phyloP scores from a whole-genome alignment of 2,113 vertebrate species.

The Heteronetta atricapilla region DNA sequence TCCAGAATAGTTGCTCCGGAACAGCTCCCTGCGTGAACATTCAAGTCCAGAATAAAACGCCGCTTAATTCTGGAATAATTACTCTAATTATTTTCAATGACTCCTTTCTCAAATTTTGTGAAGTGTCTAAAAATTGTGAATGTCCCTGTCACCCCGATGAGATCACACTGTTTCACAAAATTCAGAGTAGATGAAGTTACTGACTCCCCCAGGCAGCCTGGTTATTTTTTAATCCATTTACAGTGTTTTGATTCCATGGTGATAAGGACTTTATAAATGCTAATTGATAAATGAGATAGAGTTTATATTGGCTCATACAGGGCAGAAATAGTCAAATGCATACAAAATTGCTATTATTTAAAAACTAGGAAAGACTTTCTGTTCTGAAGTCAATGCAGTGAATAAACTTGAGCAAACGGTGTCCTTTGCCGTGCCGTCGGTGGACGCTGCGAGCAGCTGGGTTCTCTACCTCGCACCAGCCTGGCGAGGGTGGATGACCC shows the following conservation, averaged over 20 bases:
- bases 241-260: constrained; percentile 67
- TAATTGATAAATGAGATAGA: constrained; percentile 66
- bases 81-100: not conserved
- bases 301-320: constrained; percentile 43
- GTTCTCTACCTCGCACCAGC: not conserved
- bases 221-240: constrained; percentile 63
- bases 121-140: not conserved
- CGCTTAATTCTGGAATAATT: not conserved
- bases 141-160: not conserved
- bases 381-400: not conserved
- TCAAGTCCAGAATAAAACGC: not conserved
- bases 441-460: not conserved
- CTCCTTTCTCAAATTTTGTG: not conserved
- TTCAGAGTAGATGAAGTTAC: constrained; percentile 24
- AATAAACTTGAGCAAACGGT: fast-evolving
- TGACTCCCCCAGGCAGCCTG: constrained; percentile 48
- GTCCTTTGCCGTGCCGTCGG: fast-evolving
- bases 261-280: constrained; percentile 65
- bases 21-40: not conserved
- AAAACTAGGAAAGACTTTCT: not conserved
- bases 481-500: not conserved
- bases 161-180: not conserved
- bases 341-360: constrained; percentile 16
- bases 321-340: constrained; percentile 43
- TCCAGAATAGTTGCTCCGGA: not conserved